phyloP scores from a whole-genome alignment of 2,797 vertebrate genomes.

The Enteromius mattozi region DNA sequence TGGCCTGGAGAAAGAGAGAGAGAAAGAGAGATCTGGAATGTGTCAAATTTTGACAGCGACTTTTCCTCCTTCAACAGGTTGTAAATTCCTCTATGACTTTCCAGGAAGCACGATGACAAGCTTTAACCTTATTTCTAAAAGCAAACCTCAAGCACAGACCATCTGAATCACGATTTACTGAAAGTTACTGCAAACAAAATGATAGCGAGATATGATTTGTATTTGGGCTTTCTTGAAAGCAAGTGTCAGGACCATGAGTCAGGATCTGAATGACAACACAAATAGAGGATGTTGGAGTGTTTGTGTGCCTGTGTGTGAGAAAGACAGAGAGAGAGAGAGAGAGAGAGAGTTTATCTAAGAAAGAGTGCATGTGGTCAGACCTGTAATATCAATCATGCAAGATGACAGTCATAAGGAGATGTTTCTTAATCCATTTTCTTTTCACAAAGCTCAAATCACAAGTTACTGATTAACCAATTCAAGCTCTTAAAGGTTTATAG shows the following conservation, averaged over 20 bases:
- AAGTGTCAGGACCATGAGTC: neutral
- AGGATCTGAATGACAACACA: neutral
- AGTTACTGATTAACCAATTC: conserved; percentile 31
- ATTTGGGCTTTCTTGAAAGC: neutral
- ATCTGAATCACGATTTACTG: conserved; percentile 26
- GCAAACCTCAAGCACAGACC: neutral
- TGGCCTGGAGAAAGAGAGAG: conserved; percentile 68
- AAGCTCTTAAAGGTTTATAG: conserved; percentile 27
- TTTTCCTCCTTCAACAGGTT: conserved; percentile 41
- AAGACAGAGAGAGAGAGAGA: neutral
- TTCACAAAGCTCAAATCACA: neutral
- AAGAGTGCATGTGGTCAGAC: neutral
- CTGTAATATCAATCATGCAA: conserved; percentile 1
- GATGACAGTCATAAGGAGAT: neutral
- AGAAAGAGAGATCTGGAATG: conserved; percentile 45
- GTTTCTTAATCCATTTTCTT: neutral
- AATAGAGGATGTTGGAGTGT: neutral
- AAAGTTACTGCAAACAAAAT: neutral
- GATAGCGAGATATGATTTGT: neutral
- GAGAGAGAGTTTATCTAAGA: neutral
- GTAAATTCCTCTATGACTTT: conserved; percentile 29
- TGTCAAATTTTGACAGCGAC: conserved; percentile 47
- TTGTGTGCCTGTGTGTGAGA: neutral
- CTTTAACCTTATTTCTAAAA: conserved; percentile 13
- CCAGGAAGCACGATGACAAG: conserved; percentile 18